Evolutionary conservation across 2,797 vertebrate species (phyloP).

Genomic region (Vespertilio murinus): DNA sequence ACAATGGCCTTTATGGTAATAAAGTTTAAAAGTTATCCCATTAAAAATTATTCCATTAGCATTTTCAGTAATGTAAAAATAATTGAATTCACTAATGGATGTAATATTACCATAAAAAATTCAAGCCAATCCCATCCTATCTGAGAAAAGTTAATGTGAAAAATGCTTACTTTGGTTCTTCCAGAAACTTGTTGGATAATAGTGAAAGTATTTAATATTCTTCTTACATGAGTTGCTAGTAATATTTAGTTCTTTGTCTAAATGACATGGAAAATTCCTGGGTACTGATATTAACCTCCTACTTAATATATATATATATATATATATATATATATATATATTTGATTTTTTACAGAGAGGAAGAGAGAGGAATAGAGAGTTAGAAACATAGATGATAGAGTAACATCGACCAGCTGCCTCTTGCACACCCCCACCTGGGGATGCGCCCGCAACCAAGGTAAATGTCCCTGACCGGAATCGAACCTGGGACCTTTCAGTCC

Average conservation of each 20-base stretch:
- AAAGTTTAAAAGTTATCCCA: background rate
- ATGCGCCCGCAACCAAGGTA: too few species aligned
- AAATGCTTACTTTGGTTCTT: conserved; percentile 66
- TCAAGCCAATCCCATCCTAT: conserved; percentile 50
- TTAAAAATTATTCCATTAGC: background rate
- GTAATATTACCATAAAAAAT: conserved; percentile 62
- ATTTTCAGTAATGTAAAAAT: conserved; percentile 66
- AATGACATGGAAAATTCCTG: conserved; percentile 53
- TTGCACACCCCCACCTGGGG: too few species aligned
- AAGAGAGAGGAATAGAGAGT: too few species aligned
- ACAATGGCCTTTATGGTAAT: background rate
- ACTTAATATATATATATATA: too few species aligned
- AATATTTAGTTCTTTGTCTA: conserved; percentile 27
- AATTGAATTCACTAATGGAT: conserved; percentile 56
- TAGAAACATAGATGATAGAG: too few species aligned
- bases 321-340: too few species aligned
- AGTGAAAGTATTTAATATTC: conserved; percentile 33
- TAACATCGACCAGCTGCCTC: too few species aligned
- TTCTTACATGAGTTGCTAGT: conserved; percentile 34
- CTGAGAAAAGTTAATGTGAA: conserved; percentile 62
- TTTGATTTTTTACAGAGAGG: too few species aligned
- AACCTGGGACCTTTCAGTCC: too few species aligned
- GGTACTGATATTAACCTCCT: background rate
- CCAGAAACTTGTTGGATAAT: conserved; percentile 58
- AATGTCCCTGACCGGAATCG: too few species aligned